These are phyloP conservation scores for Zaprionus vittiger DNA, from an alignment of 1,140 invertebrate genomes.

Conservation along the genomic window DNA sequence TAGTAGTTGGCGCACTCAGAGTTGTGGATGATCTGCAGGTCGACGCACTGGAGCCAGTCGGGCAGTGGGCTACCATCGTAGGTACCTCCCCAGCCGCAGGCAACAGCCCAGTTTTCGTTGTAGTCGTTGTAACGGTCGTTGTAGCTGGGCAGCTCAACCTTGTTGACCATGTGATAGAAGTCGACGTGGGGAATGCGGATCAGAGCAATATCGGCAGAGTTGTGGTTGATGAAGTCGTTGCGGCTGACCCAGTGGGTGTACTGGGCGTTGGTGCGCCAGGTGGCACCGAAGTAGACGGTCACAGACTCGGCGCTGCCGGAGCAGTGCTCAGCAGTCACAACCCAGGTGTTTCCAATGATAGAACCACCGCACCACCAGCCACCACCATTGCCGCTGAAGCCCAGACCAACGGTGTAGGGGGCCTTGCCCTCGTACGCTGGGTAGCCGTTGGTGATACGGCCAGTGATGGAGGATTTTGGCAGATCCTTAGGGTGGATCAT, in stretches of 20 bases:
- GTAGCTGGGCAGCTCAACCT: conserved; percentile 50
- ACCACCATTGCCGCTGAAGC: conserved; percentile 80
- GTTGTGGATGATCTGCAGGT: conserved; percentile 53
- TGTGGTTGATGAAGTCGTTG: conserved; percentile 49
- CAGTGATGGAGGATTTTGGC: conserved; percentile 33
- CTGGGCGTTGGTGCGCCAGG: conserved; percentile 52
- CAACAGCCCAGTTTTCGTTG: conserved; percentile 37
- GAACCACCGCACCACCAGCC: conserved; percentile 86
- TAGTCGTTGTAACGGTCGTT: conserved; percentile 40
- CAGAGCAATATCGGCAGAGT: conserved; percentile 46
- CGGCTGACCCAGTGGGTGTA: conserved; percentile 39
- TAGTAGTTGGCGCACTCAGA: conserved; percentile 59
- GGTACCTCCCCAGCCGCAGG: conserved; percentile 53
- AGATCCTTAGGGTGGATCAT: conserved; percentile 44
- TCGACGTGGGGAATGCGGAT: conserved; percentile 45
- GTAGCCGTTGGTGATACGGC: conserved; percentile 72
- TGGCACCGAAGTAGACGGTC: conserved; percentile 60
- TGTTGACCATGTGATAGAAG: conserved; percentile 48
- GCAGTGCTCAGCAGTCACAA: conserved; percentile 82
- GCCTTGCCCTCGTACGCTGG: conserved; percentile 81
- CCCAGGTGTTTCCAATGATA: conserved; percentile 86
- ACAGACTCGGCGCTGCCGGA: conserved; percentile 44
- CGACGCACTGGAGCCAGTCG: conserved; percentile 55
- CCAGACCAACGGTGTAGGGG: conserved; percentile 85
- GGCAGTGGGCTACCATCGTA: conserved; percentile 35